Evolutionary conservation across 2,113 vertebrate genomes (phyloP), one percentile per base, ranked within the genome.

Genomic region (Garra rufa): DNA sequence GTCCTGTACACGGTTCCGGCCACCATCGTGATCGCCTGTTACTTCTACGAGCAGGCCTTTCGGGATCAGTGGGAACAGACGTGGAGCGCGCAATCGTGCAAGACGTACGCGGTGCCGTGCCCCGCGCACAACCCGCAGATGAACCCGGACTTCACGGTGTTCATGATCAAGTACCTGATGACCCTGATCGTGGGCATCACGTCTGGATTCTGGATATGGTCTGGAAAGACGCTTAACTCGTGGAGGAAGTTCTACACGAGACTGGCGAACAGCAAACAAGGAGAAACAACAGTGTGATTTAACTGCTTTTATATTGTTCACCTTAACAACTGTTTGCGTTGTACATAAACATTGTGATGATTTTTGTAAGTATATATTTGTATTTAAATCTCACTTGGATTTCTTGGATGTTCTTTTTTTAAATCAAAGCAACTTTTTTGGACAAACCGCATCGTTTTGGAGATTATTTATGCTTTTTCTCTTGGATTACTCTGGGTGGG

Each of bases 121-220:
- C 97, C 97, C 2, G 80, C 76, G 69, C 92, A 93, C 89, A 87
- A 89, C 89, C 96, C 96, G 0, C 96, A 94, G 89, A 95, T 96
- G 95, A 97, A 93, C 85, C 98, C 97, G 0, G 97, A 99, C 92
- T 99, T 99, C 93, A 98, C 98, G 0, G 97, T 99, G 92, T 99
- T 98, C 93, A 99, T 99, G 98, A 98, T 99, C 90, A 99, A 99
- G 85, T 99, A 99, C 91, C 97, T 99, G 85, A 99, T 99, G 97
- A 98, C 96, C 4, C 95, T 99, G 86, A 98, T 99, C 0, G 98
- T 99, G 91, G 98, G 98, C 87, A 99, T 99, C 94, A 99, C 98
- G 2, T 99, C 98, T 0, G 98, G 98, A 44, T 99, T 99, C 93
- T 99, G 98, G 98, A 98, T 99, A 94, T 99, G 98, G 98, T 99